Conservation (phyloP, 2,113 vertebrate genomes). For the Cyanoderma ruficeps region DNA sequence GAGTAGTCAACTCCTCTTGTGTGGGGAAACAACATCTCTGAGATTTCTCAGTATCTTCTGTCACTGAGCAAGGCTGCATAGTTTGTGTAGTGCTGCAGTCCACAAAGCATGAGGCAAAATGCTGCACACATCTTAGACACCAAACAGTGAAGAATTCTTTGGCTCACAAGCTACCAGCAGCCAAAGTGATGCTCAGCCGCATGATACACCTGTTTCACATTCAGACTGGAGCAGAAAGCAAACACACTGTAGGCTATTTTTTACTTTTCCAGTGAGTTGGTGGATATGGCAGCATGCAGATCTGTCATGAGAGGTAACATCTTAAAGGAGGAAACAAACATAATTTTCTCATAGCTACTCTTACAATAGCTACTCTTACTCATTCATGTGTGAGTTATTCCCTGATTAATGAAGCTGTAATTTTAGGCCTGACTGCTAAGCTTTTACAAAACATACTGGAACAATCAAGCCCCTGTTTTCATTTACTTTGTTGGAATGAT, state of each 20-base stretch:
- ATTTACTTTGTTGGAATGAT: background rate
- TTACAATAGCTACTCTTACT: no score
- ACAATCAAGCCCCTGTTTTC: background rate
- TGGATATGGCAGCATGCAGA: background rate
- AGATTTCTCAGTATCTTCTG: background rate
- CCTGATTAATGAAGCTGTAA: background rate
- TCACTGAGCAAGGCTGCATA: background rate
- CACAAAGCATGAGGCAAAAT: background rate
- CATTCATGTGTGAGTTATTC: background rate
- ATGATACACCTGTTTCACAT: background rate
- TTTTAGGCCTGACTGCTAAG: background rate
- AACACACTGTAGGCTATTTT: background rate
- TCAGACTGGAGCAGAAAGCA: background rate
- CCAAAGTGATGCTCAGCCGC: background rate
- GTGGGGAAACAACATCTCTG: background rate
- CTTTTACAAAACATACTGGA: background rate
- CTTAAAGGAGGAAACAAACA: background rate
- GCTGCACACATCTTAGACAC: background rate
- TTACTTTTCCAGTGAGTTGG: background rate
- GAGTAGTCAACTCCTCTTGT: background rate
- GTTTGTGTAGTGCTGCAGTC: background rate
- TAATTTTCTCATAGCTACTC: background rate
- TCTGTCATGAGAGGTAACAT: background rate
- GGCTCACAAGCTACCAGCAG: background rate
- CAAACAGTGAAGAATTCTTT: background rate